Conservation (phyloP, 1,140 invertebrate species). For the Antheraea pernyi region DNA sequence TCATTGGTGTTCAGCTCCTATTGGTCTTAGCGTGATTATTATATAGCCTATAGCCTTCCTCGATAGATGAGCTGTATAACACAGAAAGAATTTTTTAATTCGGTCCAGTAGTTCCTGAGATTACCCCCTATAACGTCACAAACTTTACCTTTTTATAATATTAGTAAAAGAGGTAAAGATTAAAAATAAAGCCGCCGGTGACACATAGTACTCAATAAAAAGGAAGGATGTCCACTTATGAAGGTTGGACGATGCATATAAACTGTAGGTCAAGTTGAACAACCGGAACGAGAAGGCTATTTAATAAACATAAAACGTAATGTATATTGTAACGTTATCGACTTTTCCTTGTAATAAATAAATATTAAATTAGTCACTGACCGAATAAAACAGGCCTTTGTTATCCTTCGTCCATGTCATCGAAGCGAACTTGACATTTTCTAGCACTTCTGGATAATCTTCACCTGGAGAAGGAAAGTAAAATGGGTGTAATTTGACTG, state of each 20-base stretch:
- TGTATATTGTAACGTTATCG: neutral
- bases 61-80: too few relatives aligned
- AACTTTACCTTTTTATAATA: too few relatives aligned
- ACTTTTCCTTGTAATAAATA: neutral
- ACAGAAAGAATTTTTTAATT: too few relatives aligned
- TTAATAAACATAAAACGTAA: neutral
- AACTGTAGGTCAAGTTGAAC: slow-evolving; percentile 2
- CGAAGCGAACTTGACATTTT: slow-evolving; percentile 94
- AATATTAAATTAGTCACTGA: slow-evolving; percentile 66
- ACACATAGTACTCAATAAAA: neutral
- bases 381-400: slow-evolving; percentile 96
- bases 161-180: too few relatives aligned
- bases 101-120: too few relatives aligned
- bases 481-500: neutral
- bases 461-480: slow-evolving; percentile 80
- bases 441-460: slow-evolving; percentile 93
- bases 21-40: too few relatives aligned
- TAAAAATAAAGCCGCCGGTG: too few relatives aligned
- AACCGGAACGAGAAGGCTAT: neutral
- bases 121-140: too few relatives aligned
- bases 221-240: neutral
- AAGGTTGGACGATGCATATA: neutral
- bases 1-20: too few relatives aligned
- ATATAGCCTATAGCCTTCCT: too few relatives aligned
- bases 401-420: slow-evolving; percentile 98